Conservation (phyloP, 2,797 vertebrate genomes). For the Buphagus erythrorhynchus region DNA sequence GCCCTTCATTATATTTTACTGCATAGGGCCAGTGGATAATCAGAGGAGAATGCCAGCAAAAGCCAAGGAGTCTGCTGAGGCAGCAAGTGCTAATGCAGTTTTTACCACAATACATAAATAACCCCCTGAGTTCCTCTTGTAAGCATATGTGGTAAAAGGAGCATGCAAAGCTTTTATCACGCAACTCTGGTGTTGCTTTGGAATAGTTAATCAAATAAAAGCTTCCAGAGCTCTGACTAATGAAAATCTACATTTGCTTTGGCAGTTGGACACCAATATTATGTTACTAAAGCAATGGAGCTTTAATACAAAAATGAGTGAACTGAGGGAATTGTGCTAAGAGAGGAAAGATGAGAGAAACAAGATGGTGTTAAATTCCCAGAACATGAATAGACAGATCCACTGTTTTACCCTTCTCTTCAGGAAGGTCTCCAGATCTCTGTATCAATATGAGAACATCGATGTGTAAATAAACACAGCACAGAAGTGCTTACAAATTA, state of each 20-base stretch:
- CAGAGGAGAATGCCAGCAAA: conserved; percentile 19
- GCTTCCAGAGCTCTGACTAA: conserved; percentile 5
- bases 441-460: background rate
- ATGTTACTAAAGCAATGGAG: background rate
- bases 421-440: background rate
- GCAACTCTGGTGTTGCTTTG: background rate
- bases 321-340: background rate
- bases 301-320: background rate
- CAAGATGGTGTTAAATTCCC: background rate
- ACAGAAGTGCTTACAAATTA: background rate
- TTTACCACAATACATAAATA: conserved; percentile 8
- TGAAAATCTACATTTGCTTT: conserved; percentile 30
- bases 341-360: background rate
- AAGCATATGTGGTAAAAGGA: background rate
- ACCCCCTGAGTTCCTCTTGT: background rate
- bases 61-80: conserved; percentile 12
- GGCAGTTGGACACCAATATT: background rate
- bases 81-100: conserved; percentile 37
- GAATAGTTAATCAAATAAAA: conserved; percentile 30
- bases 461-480: background rate
- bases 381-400: background rate
- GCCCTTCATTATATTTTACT: background rate
- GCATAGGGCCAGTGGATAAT: background rate
- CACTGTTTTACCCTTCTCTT: background rate
- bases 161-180: background rate